Evolutionary conservation across 2,797 vertebrate genomes (phyloP).

Genomic region (Gila robusta): DNA sequence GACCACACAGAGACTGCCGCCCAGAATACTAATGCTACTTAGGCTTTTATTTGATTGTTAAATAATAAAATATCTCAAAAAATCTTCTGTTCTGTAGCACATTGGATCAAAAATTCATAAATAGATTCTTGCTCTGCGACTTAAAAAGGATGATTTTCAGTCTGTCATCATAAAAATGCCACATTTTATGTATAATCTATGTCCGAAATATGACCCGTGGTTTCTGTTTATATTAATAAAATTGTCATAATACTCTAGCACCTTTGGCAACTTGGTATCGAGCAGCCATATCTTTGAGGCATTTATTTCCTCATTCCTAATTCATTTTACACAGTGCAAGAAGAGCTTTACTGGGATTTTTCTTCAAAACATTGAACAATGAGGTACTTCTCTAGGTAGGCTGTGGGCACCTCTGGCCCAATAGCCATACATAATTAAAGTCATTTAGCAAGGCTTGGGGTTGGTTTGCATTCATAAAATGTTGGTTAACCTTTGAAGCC

Average conservation of each 20-base stretch:
- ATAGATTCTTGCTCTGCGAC: not conserved
- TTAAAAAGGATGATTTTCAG: not conserved
- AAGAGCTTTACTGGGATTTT: slow-evolving; percentile 18
- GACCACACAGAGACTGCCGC: not conserved
- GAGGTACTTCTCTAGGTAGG: slow-evolving; percentile 43
- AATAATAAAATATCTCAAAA: not conserved
- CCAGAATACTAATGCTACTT: not conserved
- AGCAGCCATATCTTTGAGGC: not conserved
- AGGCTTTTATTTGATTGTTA: not conserved
- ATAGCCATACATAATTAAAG: slow-evolving; percentile 59
- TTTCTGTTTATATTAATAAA: not conserved
- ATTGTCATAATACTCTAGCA: not conserved
- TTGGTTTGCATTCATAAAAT: slow-evolving; percentile 56
- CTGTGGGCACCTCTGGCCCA: slow-evolving; percentile 5
- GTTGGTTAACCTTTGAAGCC: slow-evolving; percentile 59
- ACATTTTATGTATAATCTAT: not conserved
- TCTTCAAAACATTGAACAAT: slow-evolving; percentile 17
- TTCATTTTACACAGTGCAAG: slow-evolving; percentile 4
- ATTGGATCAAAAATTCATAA: not conserved
- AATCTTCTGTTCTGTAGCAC: not conserved
- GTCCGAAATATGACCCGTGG: not conserved
- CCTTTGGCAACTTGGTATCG: not conserved
- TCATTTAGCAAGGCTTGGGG: slow-evolving; percentile 51
- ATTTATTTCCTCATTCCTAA: slow-evolving; percentile 20
- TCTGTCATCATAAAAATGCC: not conserved